A percentile compares a stretch with the other conserved stretches of the same genome.
Conservation (phyloP, 2,113 vertebrate species). For the Corvus moneduloides region DNA sequence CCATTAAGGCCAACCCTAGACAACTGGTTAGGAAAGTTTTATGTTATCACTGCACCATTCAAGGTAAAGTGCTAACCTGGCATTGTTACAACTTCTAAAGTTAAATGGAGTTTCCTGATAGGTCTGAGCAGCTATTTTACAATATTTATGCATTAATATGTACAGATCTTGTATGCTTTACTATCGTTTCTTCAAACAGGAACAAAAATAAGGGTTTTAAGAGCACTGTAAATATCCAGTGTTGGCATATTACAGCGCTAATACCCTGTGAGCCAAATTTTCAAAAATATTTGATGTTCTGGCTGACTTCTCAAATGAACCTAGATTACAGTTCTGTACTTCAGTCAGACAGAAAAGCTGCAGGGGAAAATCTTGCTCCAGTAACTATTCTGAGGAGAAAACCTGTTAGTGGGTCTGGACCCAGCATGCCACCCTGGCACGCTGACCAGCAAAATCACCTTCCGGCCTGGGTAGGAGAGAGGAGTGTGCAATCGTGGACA, state of each 20-base stretch:
- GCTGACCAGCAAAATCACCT: background rate
- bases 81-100: background rate
- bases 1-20: constrained; percentile 3
- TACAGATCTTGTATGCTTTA: background rate
- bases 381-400: background rate
- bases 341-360: background rate
- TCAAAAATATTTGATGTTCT: background rate
- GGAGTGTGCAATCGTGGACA: accelerated
- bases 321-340: background rate
- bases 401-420: background rate
- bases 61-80: background rate
- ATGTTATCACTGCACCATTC: background rate
- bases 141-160: background rate
- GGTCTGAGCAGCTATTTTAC: background rate
- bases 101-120: background rate
- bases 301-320: background rate
- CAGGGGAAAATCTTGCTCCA: background rate
- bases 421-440: accelerated
- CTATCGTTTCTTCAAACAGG: background rate
- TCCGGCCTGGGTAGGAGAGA: background rate
- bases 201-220: background rate
- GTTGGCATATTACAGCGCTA: background rate
- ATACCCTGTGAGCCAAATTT: background rate
- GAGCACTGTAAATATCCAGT: background rate
- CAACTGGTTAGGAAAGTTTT: constrained; percentile 14